phyloP scores from a whole-genome alignment of 2,888 invertebrate genomes.

The Hirtodrosophila cameraria region DNA sequence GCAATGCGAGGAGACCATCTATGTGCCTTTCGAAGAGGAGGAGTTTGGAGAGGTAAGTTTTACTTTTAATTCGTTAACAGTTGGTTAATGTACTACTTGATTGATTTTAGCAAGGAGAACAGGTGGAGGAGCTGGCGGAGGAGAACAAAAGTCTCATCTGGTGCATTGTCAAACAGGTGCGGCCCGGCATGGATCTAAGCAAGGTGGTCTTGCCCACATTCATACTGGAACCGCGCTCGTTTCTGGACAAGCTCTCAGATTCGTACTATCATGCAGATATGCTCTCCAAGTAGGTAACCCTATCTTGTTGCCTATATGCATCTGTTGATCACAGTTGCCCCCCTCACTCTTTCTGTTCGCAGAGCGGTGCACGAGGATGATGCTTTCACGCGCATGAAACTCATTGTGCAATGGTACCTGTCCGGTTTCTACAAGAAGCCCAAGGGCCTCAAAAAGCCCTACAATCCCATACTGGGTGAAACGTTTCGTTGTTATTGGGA shows the following conservation, averaged over 20 bases:
- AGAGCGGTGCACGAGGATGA: conserved; percentile 94
- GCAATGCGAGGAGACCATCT: conserved; percentile 85
- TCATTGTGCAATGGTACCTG: conserved; percentile 94
- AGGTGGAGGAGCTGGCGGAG: conserved; percentile 96
- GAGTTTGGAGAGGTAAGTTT: conserved; percentile 86
- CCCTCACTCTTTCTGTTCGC: background rate
- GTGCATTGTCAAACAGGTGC: conserved; percentile 96
- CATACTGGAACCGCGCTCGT: conserved; percentile 96
- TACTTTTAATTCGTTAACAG: fast-evolving
- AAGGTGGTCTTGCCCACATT: conserved; percentile 95
- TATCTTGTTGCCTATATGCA: fast-evolving
- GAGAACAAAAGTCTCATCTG: conserved; percentile 98
- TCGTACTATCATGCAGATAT: conserved; percentile 97
- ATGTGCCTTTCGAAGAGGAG: conserved; percentile 86
- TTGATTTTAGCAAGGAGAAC: conserved; percentile 88
- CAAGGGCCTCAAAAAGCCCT: conserved; percentile 97
- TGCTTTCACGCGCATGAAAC: conserved; percentile 95
- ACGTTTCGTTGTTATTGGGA: conserved; percentile 96
- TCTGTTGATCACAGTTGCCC: too few species aligned
- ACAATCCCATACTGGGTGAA: conserved; percentile 97
- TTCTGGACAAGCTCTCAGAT: conserved; percentile 96
- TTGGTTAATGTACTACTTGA: background rate
- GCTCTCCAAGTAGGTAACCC: conserved; percentile 88
- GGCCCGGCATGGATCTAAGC: conserved; percentile 97
- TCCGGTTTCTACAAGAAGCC: conserved; percentile 97